Base-by-base conservation (phyloP, 2,113 vertebrate genomes). In the Raja brachyura region DNA sequence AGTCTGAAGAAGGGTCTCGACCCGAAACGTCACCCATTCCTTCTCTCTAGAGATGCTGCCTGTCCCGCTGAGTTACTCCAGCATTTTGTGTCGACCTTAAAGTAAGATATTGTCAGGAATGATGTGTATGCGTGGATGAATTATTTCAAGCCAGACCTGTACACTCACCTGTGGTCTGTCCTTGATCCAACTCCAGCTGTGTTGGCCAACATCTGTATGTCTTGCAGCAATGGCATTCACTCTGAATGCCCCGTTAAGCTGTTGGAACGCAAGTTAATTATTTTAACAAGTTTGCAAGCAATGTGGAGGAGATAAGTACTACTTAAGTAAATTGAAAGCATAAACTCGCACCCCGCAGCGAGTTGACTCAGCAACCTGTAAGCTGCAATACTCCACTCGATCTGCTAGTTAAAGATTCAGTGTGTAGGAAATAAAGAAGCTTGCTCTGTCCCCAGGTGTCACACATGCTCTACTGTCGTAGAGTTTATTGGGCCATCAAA, bases 251-350 rank as follows among this genome's bases (percentile, higher is more conserved):
- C 85, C 63, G 61, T 68, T 28, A 90, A 61, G 2, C 63, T 33
- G 68, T 63, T 90, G 86, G 61, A 6, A 13, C 18, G n/a, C 11
- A 63, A 90, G 14, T 33, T 61, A 90, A 22, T 66, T n/a, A 90
- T 90, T 33, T 90, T 68, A 66, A 90, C 79, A 83, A 83, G 79
- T 20, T 18, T 83, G 63, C 86, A 68, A 90, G 61, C 86, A 9
- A 33, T 11, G 18, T 31, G 63, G 59, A n/a, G 33, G 86, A 90
- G n/a, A 68, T 90, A 90, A 90, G 14, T 68, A 31, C 61, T 90
- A n/a, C 18, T 68, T 90, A 90, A 68, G 56, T 33, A 68, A 90
- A 90, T 90, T 90, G 63, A 31, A 90, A 68, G 63, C 61, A 68
- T 33, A 68, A 33, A 68, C 61, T 7, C 33, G 5, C 59, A 63